These are phyloP conservation scores for Cotesia congregata DNA, from an alignment of 2,888 invertebrate genomes.

Conservation along the genomic window DNA sequence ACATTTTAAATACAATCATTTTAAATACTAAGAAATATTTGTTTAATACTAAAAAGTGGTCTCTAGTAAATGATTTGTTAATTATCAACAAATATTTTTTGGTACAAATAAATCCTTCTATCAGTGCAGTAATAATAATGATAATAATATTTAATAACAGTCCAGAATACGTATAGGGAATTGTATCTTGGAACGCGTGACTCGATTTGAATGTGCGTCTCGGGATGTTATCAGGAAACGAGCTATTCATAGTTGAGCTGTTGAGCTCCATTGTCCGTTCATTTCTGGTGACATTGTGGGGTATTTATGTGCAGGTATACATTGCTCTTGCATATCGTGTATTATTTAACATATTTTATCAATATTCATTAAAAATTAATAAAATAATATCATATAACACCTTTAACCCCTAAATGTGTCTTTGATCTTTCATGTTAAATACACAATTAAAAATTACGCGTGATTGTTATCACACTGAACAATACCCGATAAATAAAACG, in stretches of 20 bases:
- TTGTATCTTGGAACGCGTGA: conserved; percentile 36
- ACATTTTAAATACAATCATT: too few relatives aligned
- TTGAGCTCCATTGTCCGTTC: conserved; percentile 24
- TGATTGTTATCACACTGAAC: conserved; percentile 49
- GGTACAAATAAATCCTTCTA: too few relatives aligned
- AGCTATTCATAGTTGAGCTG: conserved; percentile 30
- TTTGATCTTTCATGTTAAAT: conserved; percentile 47
- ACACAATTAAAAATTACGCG: conserved; percentile 53
- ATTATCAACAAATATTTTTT: too few relatives aligned
- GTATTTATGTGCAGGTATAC: conserved; percentile 2
- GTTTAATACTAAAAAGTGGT: too few relatives aligned
- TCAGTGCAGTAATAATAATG: conserved; percentile 4
- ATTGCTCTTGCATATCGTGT: neutral
- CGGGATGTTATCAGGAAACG: conserved; percentile 39
- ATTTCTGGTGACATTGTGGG: conserved; percentile 36
- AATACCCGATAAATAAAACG: conserved; percentile 43
- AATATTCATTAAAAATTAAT: too few relatives aligned
- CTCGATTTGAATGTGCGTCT: conserved; percentile 33
- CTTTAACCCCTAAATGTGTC: conserved; percentile 37
- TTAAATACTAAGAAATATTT: too few relatives aligned
- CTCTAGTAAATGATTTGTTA: too few relatives aligned
- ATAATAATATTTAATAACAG: conserved; percentile 1
- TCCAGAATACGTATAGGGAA: conserved; percentile 20
- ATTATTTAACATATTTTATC: conserved; percentile 13
- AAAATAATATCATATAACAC: neutral